Base-by-base conservation (phyloP, 2,888 invertebrate genomes). In the Alloplasta piceator region DNA sequence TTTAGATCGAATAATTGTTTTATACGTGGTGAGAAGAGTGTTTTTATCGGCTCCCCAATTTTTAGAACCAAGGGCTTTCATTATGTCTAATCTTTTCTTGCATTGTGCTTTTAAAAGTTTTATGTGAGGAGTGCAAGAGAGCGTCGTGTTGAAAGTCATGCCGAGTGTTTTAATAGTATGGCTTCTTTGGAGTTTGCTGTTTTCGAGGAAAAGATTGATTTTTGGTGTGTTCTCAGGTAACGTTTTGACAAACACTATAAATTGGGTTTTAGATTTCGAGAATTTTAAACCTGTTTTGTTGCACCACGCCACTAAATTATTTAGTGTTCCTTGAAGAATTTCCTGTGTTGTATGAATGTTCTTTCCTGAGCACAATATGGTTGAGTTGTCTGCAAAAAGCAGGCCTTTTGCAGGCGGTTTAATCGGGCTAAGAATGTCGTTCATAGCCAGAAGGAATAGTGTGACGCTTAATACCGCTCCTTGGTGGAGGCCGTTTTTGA, bases 371-470 rank as follows among this genome's bases (percentile, higher is more conserved):
- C 60, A 78, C 6, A 61, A 58, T 10, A 82, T n/a, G 2, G 79
- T 72, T 0, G 78, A n/a, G n/a, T 71, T 80, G 41, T 79, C 78
- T 0, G 84, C 79, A n/a, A 60, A 77, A 0, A 80, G 61, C 1
- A 63, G 39, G 2, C 60, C 66, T 16, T 77, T 70, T 6, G 67
- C 60, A 0, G 78, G 78, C 0, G 52, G 12, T 0, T 64, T 16
- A 5, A 82, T 60, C 2, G n/a, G 5, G 3, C 14, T 36, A 0
- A 56, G 43, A 1, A 73, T 73, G 12, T 72, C 46, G 36, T 82
- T 75, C 6, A 84, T 82, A 0, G 78, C 66, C 9, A 79, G 10
- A 3, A 74, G 48, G 16, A 80, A 78, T 1, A 78, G 56, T 7
- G 61, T 61, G 2, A 75, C 67, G 5, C 52, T 75, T 1, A 75